Evolutionary conservation across 2,888 invertebrate species (phyloP), one percentile per base, ranked within the genome.

Genomic region (Leptinotarsa rubiginosa): DNA sequence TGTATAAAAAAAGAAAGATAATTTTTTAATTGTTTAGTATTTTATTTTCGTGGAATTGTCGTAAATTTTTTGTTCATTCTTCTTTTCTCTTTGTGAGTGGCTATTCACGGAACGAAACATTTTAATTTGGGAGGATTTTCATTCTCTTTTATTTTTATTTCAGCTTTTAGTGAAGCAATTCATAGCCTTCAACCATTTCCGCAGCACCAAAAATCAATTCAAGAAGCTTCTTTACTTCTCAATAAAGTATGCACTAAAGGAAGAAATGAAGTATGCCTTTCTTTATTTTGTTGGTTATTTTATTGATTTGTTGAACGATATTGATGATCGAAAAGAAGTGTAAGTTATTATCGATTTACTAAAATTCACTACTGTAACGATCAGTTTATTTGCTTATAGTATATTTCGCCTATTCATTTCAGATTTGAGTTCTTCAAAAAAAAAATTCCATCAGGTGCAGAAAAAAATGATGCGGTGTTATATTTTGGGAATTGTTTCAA

Each of bases 151-250:
- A 3, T 20, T 41, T 41, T 41, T 56, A 22, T 76, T 66, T 54
- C 41, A 76, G 76, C 64, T 74, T 22, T 64, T 76, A 25, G 52
- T 69, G 20, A 76, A 76, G 47, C 74, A 74, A 15, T 74, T 76
- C 56, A 49, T 74, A 16, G 69, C 64, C 13, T 70, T 70, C 25
- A 74, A 74, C 64, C 50, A 31, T 72, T 72, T 76, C 52, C 67
- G 67, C 41, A 31, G 18, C 10, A 52, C 69, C 12, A 70, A 54
- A 25, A 69, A 49, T 15, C 47, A 22, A 49, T 72, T 72, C 20
- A 67, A 72, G 25, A 67, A 72, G 47, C 52, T 76, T 13, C 50
- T 74, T n/a, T 72, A 64, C 47, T 70, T 76, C 49, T 52, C 66
- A 7, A 49, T 71, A 31, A 71, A 69, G n/a, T 74, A 76, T 68